Percentiles rank a stretch among this genome's conserved stretches.
Evolutionary conservation across 2,888 invertebrate genomes (phyloP).

Genomic region (Perdita meconis): DNA sequence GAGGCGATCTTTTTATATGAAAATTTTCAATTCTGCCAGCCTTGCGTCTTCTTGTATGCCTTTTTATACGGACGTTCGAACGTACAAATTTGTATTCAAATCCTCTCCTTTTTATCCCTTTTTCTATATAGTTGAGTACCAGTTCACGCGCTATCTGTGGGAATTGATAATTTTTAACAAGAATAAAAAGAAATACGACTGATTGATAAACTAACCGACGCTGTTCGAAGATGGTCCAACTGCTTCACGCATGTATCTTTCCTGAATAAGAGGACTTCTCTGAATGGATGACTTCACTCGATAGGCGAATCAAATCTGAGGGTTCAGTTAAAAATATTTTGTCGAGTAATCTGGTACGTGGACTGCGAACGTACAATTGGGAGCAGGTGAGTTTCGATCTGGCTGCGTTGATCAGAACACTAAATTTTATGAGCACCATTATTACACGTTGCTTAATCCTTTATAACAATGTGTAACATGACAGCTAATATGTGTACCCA

Average conservation of each 20-base stretch:
- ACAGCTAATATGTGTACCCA: too few species aligned
- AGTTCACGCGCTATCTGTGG: constrained; percentile 5
- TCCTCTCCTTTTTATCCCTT: constrained; percentile 9
- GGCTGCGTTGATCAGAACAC: too few species aligned
- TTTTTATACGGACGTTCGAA: constrained; percentile 44
- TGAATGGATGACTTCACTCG: too few species aligned
- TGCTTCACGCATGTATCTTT: neutral
- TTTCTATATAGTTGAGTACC: constrained; percentile 17
- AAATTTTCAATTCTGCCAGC: constrained; percentile 36
- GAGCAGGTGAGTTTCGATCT: too few species aligned
- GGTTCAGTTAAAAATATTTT: too few species aligned
- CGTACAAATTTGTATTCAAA: constrained; percentile 29
- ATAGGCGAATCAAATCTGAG: neutral
- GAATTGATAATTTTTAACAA: too few species aligned
- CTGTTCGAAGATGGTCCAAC: neutral
- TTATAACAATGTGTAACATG: too few species aligned
- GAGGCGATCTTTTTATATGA: constrained; percentile 39
- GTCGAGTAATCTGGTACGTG: too few species aligned
- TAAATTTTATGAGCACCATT: too few species aligned
- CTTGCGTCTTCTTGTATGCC: constrained; percentile 36
- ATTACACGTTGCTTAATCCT: too few species aligned
- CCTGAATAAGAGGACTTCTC: neutral
- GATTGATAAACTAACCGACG: neutral
- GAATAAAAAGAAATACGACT: neutral
- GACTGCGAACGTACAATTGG: too few species aligned